These are phyloP conservation scores for Corythaeola cristata DNA, from an alignment of 2,113 vertebrate genomes.

Conservation along the genomic window DNA sequence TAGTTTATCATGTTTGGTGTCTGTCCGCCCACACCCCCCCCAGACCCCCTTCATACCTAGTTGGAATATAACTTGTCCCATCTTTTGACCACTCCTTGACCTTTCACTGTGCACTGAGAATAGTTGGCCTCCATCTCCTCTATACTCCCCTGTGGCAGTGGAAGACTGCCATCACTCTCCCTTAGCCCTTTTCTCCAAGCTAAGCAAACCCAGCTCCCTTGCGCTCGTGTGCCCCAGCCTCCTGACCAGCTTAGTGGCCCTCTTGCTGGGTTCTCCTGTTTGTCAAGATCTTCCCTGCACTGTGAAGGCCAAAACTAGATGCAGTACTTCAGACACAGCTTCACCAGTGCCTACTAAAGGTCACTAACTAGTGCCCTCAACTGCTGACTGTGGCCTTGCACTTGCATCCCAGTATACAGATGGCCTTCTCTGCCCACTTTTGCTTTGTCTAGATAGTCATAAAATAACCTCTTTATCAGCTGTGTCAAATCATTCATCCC, in stretches of 20 bases:
- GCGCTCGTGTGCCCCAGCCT: not conserved
- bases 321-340: not conserved
- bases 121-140: not conserved
- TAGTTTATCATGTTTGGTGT: not conserved
- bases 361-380: not conserved
- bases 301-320: not conserved
- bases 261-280: not conserved
- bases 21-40: too few relatives aligned
- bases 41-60: not conserved
- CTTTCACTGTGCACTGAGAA: not conserved
- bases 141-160: not conserved
- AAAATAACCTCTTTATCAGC: not conserved
- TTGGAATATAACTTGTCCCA: not conserved
- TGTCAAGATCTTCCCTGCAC: not conserved
- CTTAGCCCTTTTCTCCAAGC: not conserved
- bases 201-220: not conserved
- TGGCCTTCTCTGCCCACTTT: not conserved
- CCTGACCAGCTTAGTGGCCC: not conserved
- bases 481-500: not conserved
- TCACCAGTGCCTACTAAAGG: not conserved
- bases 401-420: not conserved
- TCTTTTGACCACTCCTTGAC: not conserved
- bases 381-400: not conserved
- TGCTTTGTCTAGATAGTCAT: not conserved
- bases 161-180: not conserved